These are phyloP conservation scores for Eulithis prunata DNA, from an alignment of 2,888 invertebrate species.

Conservation along the genomic window DNA sequence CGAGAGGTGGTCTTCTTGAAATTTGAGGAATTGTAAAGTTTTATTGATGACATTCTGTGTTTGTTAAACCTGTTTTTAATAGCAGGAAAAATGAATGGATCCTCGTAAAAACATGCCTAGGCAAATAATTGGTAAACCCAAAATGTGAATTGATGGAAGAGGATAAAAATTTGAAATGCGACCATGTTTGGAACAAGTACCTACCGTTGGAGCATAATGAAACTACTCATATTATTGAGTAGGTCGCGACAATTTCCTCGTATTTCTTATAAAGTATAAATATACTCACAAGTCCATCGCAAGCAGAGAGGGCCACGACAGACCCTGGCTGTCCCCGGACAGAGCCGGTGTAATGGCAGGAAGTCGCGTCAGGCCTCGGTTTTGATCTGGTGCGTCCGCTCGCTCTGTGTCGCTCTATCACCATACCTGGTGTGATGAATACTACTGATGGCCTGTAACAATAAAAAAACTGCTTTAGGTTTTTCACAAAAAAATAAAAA, in stretches of 20 bases:
- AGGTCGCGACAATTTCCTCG: too few species aligned
- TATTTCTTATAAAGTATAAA: neutral
- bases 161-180: neutral
- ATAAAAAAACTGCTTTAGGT: constrained; percentile 17
- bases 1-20: constrained; percentile 10
- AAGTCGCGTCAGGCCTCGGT: constrained; percentile 78
- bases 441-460: constrained; percentile 85
- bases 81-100: constrained; percentile 1
- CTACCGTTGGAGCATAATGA: neutral
- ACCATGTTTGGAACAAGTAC: neutral
- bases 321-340: constrained; percentile 88
- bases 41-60: constrained; percentile 12
- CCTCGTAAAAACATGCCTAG: neutral
- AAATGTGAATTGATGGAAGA: neutral
- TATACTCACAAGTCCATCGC: constrained; percentile 91
- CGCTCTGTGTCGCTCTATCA: constrained; percentile 88
- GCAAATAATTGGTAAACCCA: neutral
- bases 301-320: constrained; percentile 91
- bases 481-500: too few species aligned
- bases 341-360: constrained; percentile 92
- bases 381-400: constrained; percentile 79
- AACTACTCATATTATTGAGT: too few species aligned
- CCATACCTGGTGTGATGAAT: constrained; percentile 88
- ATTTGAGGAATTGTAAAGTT: constrained; percentile 20
- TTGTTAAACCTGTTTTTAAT: constrained; percentile 5